Evolutionary conservation across 2,888 invertebrate species (phyloP).

Genomic region (Coleophora deauratella): DNA sequence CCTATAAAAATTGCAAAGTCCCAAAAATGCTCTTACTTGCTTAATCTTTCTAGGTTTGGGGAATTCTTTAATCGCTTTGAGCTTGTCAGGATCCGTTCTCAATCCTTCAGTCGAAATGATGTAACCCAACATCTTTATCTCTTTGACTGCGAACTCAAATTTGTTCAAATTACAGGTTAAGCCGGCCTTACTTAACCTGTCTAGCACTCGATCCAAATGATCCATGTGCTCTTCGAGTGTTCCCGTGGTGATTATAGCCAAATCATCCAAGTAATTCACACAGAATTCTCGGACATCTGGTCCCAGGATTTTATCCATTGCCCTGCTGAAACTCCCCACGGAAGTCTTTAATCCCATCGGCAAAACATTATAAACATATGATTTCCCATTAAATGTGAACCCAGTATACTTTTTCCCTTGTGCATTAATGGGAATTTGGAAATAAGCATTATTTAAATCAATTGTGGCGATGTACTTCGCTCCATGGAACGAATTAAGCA

Average conservation of each 20-base stretch:
- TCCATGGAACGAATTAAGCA: constrained; percentile 13
- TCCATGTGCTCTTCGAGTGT: constrained; percentile 5
- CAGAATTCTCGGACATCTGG: constrained; percentile 7
- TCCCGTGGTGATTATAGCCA: constrained; percentile 7
- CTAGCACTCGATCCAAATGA: constrained; percentile 8
- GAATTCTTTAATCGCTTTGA: constrained; percentile 11
- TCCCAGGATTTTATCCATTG: constrained; percentile 8
- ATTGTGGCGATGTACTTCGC: constrained; percentile 11
- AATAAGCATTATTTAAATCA: constrained; percentile 15
- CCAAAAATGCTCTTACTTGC: constrained; percentile 20
- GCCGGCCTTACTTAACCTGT: constrained; percentile 1
- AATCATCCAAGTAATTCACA: too few species aligned
- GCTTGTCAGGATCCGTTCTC: constrained; percentile 7
- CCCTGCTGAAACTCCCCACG: too few species aligned
- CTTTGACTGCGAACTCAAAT: constrained; percentile 7
- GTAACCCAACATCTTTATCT: constrained; percentile 17
- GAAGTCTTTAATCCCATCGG: background rate
- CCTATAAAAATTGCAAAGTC: constrained; percentile 20
- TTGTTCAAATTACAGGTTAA: constrained; percentile 9
- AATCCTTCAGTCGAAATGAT: constrained; percentile 15
- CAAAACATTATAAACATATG: background rate
- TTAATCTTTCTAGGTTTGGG: constrained; percentile 18
- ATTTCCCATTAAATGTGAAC: background rate
- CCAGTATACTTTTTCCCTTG: background rate
- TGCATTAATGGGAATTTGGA: background rate